These are phyloP conservation scores for Geotria australis DNA, from an alignment of 2,797 vertebrate species.

Conservation along the genomic window DNA sequence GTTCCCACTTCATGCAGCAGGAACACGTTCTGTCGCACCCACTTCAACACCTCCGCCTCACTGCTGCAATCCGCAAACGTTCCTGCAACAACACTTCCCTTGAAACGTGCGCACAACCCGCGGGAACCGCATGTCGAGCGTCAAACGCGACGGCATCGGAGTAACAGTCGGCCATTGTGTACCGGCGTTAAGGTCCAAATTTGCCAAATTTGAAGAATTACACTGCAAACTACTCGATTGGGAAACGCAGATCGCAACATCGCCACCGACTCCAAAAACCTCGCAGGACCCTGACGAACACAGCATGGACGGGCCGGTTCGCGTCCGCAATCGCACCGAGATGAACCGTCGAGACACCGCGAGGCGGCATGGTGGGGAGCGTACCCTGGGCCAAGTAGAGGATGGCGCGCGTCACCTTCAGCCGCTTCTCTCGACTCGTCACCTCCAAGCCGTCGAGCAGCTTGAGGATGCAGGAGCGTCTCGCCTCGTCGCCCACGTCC, in stretches of 20 bases:
- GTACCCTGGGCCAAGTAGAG: slow-evolving; percentile 80
- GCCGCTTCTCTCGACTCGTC: slow-evolving; percentile 45
- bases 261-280: no score
- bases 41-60: slow-evolving; percentile 43
- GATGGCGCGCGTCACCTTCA: slow-evolving; percentile 46
- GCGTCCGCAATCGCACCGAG: no score
- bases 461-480: slow-evolving; percentile 44
- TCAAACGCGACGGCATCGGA: no score
- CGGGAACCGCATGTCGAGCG: no score
- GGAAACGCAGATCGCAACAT: no score
- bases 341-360: no score
- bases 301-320: no score
- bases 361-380: neutral
- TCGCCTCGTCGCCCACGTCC: slow-evolving; percentile 27
- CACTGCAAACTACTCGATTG: neutral
- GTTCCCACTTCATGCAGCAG: slow-evolving; percentile 73
- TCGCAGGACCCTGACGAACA: no score
- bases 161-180: no score
- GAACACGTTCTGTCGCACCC: slow-evolving; percentile 73
- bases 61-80: slow-evolving; percentile 62
- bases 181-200: no score
- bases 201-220: no score
- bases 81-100: slow-evolving; percentile 13
- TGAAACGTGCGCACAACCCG: no score
- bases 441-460: slow-evolving; percentile 66